phyloP scores from a whole-genome alignment of 2,888 invertebrate genomes.

The Dermolepida albohirtum region DNA sequence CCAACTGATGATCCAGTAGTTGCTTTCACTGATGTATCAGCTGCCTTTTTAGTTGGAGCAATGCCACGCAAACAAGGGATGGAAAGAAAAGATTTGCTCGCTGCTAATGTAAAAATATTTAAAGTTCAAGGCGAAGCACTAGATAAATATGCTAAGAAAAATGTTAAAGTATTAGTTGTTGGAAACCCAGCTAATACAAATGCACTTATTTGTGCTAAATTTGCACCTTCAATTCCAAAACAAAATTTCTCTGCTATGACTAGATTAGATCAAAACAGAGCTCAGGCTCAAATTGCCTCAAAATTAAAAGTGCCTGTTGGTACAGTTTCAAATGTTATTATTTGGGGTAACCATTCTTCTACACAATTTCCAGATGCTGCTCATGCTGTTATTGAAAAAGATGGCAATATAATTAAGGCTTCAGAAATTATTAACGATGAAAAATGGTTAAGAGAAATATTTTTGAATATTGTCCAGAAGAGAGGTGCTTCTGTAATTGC shows the following conservation, averaged over 20 bases:
- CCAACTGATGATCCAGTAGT: conserved; percentile 89
- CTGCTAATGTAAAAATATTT: conserved; percentile 98
- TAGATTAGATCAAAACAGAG: conserved; percentile 97
- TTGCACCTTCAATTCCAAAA: conserved; percentile 94
- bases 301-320: conserved; percentile 77
- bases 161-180: conserved; percentile 95
- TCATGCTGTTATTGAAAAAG: conserved; percentile 67
- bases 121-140: conserved; percentile 96
- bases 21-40: conserved; percentile 96
- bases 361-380: conserved; percentile 97
- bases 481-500: conserved; percentile 97
- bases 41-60: conserved; percentile 96
- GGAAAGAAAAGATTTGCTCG: conserved; percentile 97
- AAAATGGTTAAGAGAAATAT: conserved; percentile 82
- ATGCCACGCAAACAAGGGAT: conserved; percentile 98
- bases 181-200: conserved; percentile 99
- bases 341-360: conserved; percentile 99
- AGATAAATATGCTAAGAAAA: conserved; percentile 89
- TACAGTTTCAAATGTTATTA: conserved; percentile 87
- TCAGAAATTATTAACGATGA: conserved; percentile 83
- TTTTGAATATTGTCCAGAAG: conserved; percentile 94
- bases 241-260: conserved; percentile 99
- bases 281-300: conserved; percentile 88
- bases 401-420: conserved; percentile 60
- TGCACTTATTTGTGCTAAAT: conserved; percentile 94